These are phyloP conservation scores for Clarias fuscus DNA, from an alignment of 2,797 vertebrate species.

Conservation along the genomic window DNA sequence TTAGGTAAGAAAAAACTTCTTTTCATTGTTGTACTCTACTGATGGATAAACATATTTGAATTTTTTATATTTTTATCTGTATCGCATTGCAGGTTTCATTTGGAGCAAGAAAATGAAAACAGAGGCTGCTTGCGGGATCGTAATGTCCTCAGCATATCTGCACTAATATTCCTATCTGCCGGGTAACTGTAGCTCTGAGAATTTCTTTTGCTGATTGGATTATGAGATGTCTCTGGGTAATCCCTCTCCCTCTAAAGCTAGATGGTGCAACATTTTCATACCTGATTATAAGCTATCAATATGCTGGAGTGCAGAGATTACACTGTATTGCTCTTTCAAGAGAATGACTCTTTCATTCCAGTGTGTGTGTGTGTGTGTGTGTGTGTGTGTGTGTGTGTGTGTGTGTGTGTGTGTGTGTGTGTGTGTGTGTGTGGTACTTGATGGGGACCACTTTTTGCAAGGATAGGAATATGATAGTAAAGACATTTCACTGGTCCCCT, in stretches of 20 bases:
- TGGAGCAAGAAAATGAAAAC: neutral
- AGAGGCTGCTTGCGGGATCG: conserved; percentile 1
- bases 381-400: conserved; percentile 5
- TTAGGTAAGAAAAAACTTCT: neutral
- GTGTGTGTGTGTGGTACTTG: neutral
- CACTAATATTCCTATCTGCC: neutral
- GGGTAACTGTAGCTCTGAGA: neutral
- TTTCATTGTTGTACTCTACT: neutral
- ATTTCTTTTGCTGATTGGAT: conserved; percentile 12
- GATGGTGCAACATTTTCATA: neutral
- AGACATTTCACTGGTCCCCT: neutral
- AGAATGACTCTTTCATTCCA: neutral
- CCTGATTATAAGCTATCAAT: neutral
- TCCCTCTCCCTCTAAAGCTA: neutral
- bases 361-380: neutral
- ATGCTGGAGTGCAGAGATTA: neutral
- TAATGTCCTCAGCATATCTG: conserved; percentile 18
- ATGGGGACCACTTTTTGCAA: neutral
- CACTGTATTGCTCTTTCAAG: neutral
- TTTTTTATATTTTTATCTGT: neutral
- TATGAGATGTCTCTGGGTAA: conserved; percentile 5
- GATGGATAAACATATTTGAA: neutral
- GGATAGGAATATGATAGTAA: neutral
- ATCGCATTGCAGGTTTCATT: neutral
- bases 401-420: neutral